These are phyloP conservation scores for Cyanistes caeruleus DNA, from an alignment of 2,113 vertebrate genomes.

Conservation along the genomic window DNA sequence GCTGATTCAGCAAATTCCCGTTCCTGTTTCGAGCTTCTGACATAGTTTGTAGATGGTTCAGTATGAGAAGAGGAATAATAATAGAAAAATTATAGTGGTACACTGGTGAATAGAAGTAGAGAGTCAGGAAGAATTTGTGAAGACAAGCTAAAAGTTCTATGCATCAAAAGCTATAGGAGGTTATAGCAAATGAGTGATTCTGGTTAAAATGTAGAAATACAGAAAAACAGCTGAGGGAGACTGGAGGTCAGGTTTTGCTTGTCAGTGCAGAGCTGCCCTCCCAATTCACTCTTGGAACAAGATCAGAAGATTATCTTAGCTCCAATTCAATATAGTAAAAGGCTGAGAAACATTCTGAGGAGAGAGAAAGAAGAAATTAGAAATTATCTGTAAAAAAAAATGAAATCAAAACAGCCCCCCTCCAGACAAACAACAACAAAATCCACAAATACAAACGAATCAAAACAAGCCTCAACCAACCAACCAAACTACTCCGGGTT, in stretches of 20 bases:
- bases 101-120: not conserved
- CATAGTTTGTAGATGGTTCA: not conserved
- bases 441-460: not conserved
- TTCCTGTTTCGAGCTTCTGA: not conserved
- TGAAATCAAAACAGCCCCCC: not conserved
- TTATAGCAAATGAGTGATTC: not conserved
- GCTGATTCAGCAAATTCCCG: not conserved
- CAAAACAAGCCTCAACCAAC: not conserved
- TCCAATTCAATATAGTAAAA: not conserved
- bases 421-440: not conserved
- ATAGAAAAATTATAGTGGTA: not conserved
- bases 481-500: not conserved
- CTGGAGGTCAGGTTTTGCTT: not conserved
- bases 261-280: not conserved
- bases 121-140: not conserved
- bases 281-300: not conserved
- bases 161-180: not conserved
- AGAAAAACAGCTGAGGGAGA: not conserved
- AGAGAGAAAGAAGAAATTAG: not conserved
- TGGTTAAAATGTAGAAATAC: not conserved
- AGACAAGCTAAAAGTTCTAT: not conserved
- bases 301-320: not conserved
- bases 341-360: not conserved
- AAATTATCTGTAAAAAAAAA: not conserved
- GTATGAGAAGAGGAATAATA: not conserved